phyloP scores from a whole-genome alignment of 2,888 invertebrate genomes.

The Harpalus rufipes region DNA sequence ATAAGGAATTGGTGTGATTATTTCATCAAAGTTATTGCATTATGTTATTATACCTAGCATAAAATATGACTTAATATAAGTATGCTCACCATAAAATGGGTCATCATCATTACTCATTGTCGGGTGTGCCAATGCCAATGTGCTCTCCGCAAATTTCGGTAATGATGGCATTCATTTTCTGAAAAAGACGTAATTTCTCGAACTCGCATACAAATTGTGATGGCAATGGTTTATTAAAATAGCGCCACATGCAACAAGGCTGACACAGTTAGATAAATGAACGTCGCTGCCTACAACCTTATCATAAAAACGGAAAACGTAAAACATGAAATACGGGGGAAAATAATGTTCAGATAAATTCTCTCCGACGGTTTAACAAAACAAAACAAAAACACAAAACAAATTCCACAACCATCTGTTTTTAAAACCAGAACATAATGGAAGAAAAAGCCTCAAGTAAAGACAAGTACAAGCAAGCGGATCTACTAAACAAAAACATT shows the following conservation, averaged over 20 bases:
- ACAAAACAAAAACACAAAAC: slow-evolving; percentile 47
- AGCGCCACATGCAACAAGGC: background rate
- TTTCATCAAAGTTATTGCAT: too few relatives aligned
- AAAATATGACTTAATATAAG: too few relatives aligned
- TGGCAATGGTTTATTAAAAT: background rate
- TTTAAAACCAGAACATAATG: slow-evolving; percentile 30
- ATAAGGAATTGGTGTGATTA: too few relatives aligned
- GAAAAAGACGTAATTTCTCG: too few relatives aligned
- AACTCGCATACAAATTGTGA: too few relatives aligned
- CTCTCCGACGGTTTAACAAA: slow-evolving; percentile 30
- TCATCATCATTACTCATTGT: too few relatives aligned
- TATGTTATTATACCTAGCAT: too few relatives aligned
- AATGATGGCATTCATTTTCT: too few relatives aligned
- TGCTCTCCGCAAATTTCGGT: too few relatives aligned
- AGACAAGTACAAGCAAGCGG: background rate
- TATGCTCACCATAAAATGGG: too few relatives aligned
- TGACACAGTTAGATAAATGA: slow-evolving; percentile 6
- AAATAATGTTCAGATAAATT: slow-evolving; percentile 45
- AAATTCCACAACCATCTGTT: slow-evolving; percentile 44
- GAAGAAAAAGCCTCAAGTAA: slow-evolving; percentile 16
- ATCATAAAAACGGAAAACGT: slow-evolving; percentile 46
- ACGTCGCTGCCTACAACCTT: slow-evolving; percentile 19
- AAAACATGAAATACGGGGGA: slow-evolving; percentile 35
- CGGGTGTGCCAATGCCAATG: too few relatives aligned
- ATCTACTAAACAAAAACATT: background rate